phyloP scores from a whole-genome alignment of 2,888 invertebrate genomes.

The Chesias legatella region DNA sequence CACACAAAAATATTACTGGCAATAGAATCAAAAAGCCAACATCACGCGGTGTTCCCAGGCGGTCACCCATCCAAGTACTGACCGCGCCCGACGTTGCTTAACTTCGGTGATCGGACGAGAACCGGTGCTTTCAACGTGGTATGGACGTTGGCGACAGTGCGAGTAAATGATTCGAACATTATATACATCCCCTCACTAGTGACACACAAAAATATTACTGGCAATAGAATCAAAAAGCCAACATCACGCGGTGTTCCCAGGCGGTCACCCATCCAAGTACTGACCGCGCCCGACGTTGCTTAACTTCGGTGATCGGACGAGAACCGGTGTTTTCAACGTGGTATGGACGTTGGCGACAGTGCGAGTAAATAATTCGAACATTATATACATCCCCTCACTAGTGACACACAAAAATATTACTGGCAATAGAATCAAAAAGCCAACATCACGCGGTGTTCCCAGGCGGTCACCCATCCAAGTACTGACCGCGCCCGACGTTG shows the following conservation, averaged over 20 bases:
- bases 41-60: conserved; percentile 67
- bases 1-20: too few species aligned
- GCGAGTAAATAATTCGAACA: too few species aligned
- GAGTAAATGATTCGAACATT: conserved; percentile 1
- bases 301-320: conserved; percentile 72
- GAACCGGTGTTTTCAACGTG: conserved; percentile 63
- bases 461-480: conserved; percentile 73
- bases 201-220: too few species aligned
- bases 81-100: conserved; percentile 75
- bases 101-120: conserved; percentile 78
- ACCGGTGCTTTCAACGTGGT: conserved; percentile 60
- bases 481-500: conserved; percentile 68
- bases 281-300: conserved; percentile 68
- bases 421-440: conserved; percentile 34
- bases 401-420: neutral
- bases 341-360: conserved; percentile 33
- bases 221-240: conserved; percentile 28
- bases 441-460: conserved; percentile 54
- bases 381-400: too few species aligned
- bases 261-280: conserved; percentile 71
- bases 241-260: conserved; percentile 59
- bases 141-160: conserved; percentile 47
- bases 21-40: conserved; percentile 61
- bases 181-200: conserved; percentile 2
- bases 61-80: conserved; percentile 77